Evolutionary conservation across 2,888 invertebrate species (phyloP).

Genomic region (Ariolimax columbianus): DNA sequence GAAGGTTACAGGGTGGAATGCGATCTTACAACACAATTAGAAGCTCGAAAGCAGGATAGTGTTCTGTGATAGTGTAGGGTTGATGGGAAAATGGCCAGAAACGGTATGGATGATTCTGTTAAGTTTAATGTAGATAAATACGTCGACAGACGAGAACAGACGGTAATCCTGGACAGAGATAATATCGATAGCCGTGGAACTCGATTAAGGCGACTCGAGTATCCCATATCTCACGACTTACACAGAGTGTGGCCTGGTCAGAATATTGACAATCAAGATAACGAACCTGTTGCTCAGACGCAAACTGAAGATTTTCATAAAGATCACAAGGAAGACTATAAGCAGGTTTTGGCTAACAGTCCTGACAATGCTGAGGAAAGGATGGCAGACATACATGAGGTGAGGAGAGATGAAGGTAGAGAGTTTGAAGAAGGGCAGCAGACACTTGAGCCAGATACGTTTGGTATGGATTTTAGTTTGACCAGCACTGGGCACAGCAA

Average conservation of each 20-base stretch:
- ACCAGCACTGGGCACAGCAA: background rate
- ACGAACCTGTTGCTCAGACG: background rate
- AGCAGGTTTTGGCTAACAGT: background rate
- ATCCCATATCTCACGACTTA: too few species aligned
- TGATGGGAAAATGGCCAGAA: background rate
- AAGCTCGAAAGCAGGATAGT: too few species aligned
- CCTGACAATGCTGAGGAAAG: background rate
- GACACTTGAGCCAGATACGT: background rate
- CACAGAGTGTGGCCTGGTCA: too few species aligned
- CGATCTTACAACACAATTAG: background rate
- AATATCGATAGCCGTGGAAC: background rate
- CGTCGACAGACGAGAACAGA: conserved; percentile 25
- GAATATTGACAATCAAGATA: too few species aligned
- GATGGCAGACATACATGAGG: background rate
- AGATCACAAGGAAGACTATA: background rate
- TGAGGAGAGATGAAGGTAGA: background rate
- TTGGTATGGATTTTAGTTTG: background rate
- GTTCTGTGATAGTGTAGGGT: background rate
- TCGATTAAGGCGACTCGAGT: background rate
- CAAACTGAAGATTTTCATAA: background rate
- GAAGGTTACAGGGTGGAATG: background rate
- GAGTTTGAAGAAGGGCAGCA: background rate
- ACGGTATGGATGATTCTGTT: background rate
- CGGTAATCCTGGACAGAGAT: background rate
- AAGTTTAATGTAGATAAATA: background rate